phyloP scores from a whole-genome alignment of 2,797 vertebrate species.

The Champsocephalus esox region DNA sequence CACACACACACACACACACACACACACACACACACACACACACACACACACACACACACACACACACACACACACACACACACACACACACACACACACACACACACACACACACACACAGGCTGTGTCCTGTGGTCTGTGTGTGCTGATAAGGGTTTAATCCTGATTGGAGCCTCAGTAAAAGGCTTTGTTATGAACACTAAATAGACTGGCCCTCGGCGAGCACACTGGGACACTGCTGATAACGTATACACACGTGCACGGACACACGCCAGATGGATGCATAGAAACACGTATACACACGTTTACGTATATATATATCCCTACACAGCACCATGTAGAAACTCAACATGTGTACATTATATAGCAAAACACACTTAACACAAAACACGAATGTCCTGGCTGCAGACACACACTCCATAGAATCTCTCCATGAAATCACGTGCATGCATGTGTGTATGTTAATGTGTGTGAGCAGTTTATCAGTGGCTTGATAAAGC shows the following conservation, averaged over 20 bases:
- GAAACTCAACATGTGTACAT: slow-evolving; percentile 11
- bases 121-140: slow-evolving; percentile 83
- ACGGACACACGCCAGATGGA: slow-evolving; percentile 50
- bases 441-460: slow-evolving; percentile 41
- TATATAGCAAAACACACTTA: slow-evolving; percentile 52
- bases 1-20: not conserved
- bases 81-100: slow-evolving; percentile 24
- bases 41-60: slow-evolving; percentile 20
- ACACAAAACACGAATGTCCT: slow-evolving; percentile 11
- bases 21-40: slow-evolving; percentile 10
- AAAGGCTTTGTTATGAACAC: slow-evolving; percentile 86
- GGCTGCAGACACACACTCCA: slow-evolving; percentile 14
- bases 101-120: slow-evolving; percentile 54
- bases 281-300: slow-evolving; percentile 42
- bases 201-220: slow-evolving; percentile 85
- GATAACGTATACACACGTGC: slow-evolving; percentile 75
- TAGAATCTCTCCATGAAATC: slow-evolving; percentile 40
- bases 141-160: slow-evolving; percentile 84
- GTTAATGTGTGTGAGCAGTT: slow-evolving; percentile 68
- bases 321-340: slow-evolving; percentile 33
- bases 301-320: slow-evolving; percentile 15
- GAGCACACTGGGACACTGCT: slow-evolving; percentile 81
- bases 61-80: slow-evolving; percentile 38
- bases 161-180: slow-evolving; percentile 83
- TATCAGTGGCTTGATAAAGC: slow-evolving; percentile 78